Base-by-base conservation (phyloP, 2,888 invertebrate genomes). In the Orchestes rusci region DNA sequence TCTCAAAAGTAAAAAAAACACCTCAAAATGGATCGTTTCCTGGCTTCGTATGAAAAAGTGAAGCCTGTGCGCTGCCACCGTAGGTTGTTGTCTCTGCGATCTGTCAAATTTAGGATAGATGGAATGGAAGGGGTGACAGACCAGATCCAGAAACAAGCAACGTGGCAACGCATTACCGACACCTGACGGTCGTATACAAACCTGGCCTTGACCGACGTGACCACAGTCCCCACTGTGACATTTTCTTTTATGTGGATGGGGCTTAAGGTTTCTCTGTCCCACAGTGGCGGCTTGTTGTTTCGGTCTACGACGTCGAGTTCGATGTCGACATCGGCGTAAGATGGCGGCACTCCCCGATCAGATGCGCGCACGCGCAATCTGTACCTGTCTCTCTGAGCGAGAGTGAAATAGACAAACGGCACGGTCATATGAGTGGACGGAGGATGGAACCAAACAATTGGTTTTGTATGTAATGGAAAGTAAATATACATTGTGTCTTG, bases 121-220 rank as follows among this genome's bases (percentile, higher is more conserved):
- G n/a, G n/a, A n/a, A n/a, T n/a, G n/a, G n/a, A n/a, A n/a, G n/a
- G n/a, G n/a, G n/a, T n/a, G n/a, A n/a, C n/a, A n/a, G n/a, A n/a
- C n/a, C n/a, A n/a, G n/a, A n/a, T n/a, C n/a, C n/a, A n/a, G n/a
- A n/a, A n/a, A n/a, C n/a, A n/a, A n/a, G n/a, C n/a, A n/a, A 23
- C 23, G 23, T 23, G 10, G 13, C 2, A 31, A 31, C 31, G 12
- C 31, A 12, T 12, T 31, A 8, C 31, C 12, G 13, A 10, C 31
- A 10, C 12, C 31, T 8, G 32, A 10, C 16, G 20, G 27, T 44
- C 29, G 23, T 71, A 85, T 87, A 86, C 86, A 84, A 86, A 87
- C 92, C 92, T 91, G 80, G 93, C 93, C 85, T 92, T 92, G 77
- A 93, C 87, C 78, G 90, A 86, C 79, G 91, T 91, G 82, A 93